Base-by-base conservation (phyloP, 2,888 invertebrate genomes). In the Yponomeuta evonymella region DNA sequence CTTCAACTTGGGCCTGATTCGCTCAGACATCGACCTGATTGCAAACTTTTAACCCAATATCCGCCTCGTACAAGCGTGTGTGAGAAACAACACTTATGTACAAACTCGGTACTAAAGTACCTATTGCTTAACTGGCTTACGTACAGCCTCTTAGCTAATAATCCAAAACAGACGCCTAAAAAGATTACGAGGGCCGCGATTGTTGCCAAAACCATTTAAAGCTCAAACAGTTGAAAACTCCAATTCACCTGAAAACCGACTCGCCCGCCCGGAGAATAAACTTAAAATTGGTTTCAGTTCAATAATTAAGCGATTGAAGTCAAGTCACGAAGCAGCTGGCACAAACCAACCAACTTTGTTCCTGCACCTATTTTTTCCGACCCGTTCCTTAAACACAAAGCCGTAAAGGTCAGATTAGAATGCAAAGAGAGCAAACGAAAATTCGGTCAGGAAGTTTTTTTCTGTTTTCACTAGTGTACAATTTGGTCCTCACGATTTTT, bases 401-500 rank as follows among this genome's bases (percentile, higher is more conserved):
- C 23, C 43, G n/a, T 68, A 68, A 48, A 68, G 51, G 23, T 2
- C 12, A 30, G 30, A 51, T 51, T 68, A 29, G 51, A 29, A 51
- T 29, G 30, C 68, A 29, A 29, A 12, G 30, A 30, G 23, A 36
- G 68, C 15, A 51, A 9, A 5, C 48, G 51, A 29, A 68, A 65
- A 48, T 11, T 68, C 30, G 68, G 68, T 58, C 51, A 23, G 51
- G 30, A 30, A 36, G 43, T 15, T 36, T 67, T 66, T 67, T 48
- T 51, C 68, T 70, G 51, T 70, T 69, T 70, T 2, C 36, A 63
- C 51, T 23, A 58, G 12, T 15, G 62, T 69, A 58, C 71, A 67
- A 67, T 30, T 58, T 67, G 48, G 67, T 62, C 48, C 67, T 58
- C 70, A 69, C 70, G 73, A 75, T 75, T 77, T 78, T 81, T 79